These are phyloP conservation scores for Sinella curviseta DNA, from an alignment of 1,140 invertebrate species.

Conservation along the genomic window DNA sequence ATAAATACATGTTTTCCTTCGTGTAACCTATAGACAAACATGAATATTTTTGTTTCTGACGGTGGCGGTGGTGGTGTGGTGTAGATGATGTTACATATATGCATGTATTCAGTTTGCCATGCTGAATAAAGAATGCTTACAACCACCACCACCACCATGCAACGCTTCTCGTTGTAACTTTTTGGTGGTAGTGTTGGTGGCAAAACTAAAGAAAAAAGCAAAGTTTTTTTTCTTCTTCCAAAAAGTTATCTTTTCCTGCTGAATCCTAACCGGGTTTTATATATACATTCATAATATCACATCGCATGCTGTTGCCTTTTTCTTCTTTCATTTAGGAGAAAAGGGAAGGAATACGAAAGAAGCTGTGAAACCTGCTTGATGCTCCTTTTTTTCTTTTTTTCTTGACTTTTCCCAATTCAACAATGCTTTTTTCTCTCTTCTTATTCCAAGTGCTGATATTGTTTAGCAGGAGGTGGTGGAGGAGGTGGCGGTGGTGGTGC, in stretches of 20 bases:
- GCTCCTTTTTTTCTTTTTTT: not conserved
- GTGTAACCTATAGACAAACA: not conserved
- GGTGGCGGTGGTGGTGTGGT: not conserved
- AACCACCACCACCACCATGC: not conserved
- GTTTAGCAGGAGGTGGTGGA: not conserved
- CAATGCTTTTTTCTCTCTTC: not conserved
- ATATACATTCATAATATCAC: constrained; percentile 24
- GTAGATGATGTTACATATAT: not conserved
- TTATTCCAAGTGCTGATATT: not conserved
- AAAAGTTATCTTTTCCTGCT: constrained; percentile 21
- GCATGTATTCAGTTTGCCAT: not conserved
- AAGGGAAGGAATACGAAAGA: constrained; percentile 20
- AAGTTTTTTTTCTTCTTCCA: constrained; percentile 10
- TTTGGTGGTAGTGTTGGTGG: constrained; percentile 20
- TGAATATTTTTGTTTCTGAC: not conserved
- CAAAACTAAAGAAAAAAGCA: not conserved
- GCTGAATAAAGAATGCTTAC: not conserved
- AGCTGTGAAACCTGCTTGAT: constrained; percentile 22
- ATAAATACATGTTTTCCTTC: constrained; percentile 3
- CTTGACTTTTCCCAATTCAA: not conserved
- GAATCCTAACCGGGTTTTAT: not conserved
- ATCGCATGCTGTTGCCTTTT: constrained; percentile 25
- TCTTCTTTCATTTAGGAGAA: constrained; percentile 13
- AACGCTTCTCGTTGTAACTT: not conserved
- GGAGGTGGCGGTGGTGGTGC: not conserved